These are phyloP conservation scores for Drosophila pachea DNA, from an alignment of 1,140 invertebrate genomes.

Conservation along the genomic window DNA sequence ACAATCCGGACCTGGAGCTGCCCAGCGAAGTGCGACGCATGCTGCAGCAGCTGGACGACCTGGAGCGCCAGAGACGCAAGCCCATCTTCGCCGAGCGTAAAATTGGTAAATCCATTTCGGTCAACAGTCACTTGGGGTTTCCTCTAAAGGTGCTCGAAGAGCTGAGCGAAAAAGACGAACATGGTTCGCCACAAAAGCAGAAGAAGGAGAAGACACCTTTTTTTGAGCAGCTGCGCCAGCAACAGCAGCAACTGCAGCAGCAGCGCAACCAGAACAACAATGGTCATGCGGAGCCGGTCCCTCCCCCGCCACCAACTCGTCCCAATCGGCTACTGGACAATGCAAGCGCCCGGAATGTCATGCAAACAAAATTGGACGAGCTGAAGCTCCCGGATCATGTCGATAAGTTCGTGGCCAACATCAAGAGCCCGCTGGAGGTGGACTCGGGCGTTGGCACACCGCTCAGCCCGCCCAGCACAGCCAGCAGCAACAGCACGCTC, in stretches of 20 bases:
- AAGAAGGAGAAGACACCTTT: conserved; percentile 79
- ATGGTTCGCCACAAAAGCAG: conserved; percentile 78
- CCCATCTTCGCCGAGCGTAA: conserved; percentile 78
- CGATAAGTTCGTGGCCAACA: conserved; percentile 75
- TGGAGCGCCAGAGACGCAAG: conserved; percentile 74
- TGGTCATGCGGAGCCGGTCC: conserved; percentile 16
- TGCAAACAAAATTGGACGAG: conserved; percentile 69
- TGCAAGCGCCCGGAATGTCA: conserved; percentile 47
- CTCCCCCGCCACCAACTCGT: conserved; percentile 50
- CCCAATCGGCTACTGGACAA: conserved; percentile 72
- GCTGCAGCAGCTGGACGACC: conserved; percentile 81
- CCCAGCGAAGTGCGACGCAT: conserved; percentile 84
- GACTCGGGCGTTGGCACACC: conserved; percentile 81
- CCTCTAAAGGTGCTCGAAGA: conserved; percentile 81
- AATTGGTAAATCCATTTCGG: conserved; percentile 77
- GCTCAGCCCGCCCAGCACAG: conserved; percentile 75
- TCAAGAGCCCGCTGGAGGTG: conserved; percentile 79
- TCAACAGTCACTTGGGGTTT: conserved; percentile 79
- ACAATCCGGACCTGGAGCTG: conserved; percentile 82
- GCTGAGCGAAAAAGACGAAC: conserved; percentile 80
- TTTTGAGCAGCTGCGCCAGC: conserved; percentile 78
- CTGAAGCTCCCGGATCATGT: conserved; percentile 80
- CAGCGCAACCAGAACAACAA: conserved; percentile 39
- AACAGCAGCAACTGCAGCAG: conserved; percentile 61
- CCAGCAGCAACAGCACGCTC: conserved; percentile 49